Conservation (phyloP, 2,797 vertebrate genomes). For the Scarus forsteni region DNA sequence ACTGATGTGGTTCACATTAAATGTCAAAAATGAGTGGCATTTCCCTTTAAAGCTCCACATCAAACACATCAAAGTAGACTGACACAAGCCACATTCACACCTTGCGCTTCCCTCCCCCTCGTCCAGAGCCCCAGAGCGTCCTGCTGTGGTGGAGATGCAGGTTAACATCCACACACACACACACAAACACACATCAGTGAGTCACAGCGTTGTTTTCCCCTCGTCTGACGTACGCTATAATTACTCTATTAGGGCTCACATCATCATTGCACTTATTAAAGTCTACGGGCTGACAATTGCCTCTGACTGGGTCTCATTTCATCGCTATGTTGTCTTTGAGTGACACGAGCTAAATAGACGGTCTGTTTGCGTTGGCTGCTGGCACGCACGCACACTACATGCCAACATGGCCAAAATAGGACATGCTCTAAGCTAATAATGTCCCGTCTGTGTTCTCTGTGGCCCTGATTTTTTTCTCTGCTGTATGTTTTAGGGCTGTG, state of each 20-base stretch:
- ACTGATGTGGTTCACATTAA: conserved; percentile 13
- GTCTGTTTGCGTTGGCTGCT: conserved; percentile 81
- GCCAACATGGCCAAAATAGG: conserved; percentile 80
- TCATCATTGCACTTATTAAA: conserved; percentile 68
- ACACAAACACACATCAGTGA: conserved; percentile 27
- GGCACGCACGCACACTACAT: conserved; percentile 63
- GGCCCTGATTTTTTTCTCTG: conserved; percentile 11
- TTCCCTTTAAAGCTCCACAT: conserved; percentile 43
- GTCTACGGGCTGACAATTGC: conserved; percentile 70
- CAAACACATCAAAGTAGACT: conserved; percentile 45
- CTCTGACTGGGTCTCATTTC: conserved; percentile 75
- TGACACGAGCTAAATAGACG: conserved; percentile 76
- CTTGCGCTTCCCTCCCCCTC: conserved; percentile 27
- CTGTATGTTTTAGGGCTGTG: conserved; percentile 47
- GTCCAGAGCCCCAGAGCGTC: not conserved
- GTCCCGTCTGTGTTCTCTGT: conserved; percentile 65
- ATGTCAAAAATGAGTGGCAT: conserved; percentile 12
- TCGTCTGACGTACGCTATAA: conserved; percentile 50
- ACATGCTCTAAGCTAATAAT: conserved; percentile 73
- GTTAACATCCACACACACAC: conserved; percentile 30
- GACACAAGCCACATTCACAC: conserved; percentile 39
- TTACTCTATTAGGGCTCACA: conserved; percentile 65
- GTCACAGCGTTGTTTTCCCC: conserved; percentile 50
- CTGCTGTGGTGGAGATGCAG: conserved; percentile 14
- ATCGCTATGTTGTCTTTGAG: conserved; percentile 73